Percentiles rank a stretch among this genome's conserved stretches.
These are phyloP conservation scores for Cataglyphis albicans DNA, from an alignment of 2,888 invertebrate genomes.

Conservation along the genomic window DNA sequence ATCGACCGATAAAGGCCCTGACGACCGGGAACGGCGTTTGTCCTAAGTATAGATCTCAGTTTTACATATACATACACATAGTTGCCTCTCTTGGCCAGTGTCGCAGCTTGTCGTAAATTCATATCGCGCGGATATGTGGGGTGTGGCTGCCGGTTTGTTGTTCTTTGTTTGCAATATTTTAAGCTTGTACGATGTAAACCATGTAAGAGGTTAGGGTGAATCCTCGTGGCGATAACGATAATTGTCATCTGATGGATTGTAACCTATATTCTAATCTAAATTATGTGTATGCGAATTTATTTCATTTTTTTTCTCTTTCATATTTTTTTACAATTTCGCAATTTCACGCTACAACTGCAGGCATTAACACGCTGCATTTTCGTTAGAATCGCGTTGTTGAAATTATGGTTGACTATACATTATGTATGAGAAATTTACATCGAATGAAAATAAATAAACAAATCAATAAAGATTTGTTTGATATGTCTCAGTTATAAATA, in stretches of 20 bases:
- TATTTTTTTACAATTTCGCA: neutral
- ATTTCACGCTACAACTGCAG: neutral
- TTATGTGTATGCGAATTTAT: neutral
- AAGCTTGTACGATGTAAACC: slow-evolving; percentile 3
- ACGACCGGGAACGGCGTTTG: slow-evolving; percentile 70
- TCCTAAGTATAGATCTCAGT: slow-evolving; percentile 75
- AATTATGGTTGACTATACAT: neutral
- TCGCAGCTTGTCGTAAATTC: slow-evolving; percentile 38
- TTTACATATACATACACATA: slow-evolving; percentile 17
- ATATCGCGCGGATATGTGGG: slow-evolving; percentile 57
- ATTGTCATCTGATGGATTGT: neutral
- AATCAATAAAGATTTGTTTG: neutral
- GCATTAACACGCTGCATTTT: slow-evolving; percentile 13
- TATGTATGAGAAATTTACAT: neutral
- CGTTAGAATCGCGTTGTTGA: neutral
- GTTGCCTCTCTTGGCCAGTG: slow-evolving; percentile 20
- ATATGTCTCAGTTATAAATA: neutral
- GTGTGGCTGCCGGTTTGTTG: slow-evolving; percentile 75
- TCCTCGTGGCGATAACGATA: neutral
- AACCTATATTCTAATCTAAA: neutral
- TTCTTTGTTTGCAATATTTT: slow-evolving; percentile 58
- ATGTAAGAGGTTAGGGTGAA: slow-evolving; percentile 69
- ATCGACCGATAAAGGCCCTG: slow-evolving; percentile 64
- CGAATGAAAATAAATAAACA: neutral
- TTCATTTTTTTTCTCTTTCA: neutral